Conservation (phyloP, 2,797 vertebrate genomes). For the Helarctos malayanus region DNA sequence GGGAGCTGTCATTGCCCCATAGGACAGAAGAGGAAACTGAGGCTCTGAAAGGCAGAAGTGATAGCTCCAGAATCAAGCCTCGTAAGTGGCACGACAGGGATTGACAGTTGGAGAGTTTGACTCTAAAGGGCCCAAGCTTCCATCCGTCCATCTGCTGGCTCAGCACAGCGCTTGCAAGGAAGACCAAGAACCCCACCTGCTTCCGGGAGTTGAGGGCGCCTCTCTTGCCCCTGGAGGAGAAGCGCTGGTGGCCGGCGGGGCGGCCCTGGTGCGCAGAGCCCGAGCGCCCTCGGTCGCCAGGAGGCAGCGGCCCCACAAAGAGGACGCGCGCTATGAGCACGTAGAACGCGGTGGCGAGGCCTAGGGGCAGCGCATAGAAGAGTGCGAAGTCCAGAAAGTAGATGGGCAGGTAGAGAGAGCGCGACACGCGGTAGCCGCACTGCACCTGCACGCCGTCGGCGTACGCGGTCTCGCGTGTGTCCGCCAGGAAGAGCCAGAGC, state of each 20-base stretch:
- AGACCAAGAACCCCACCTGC: conserved; percentile 89
- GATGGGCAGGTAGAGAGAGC: conserved; percentile 94
- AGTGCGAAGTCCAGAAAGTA: conserved; percentile 95
- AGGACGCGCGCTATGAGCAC: conserved; percentile 93
- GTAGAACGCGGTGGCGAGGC: conserved; percentile 92
- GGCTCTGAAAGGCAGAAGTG: not conserved
- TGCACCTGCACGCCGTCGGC: conserved; percentile 91
- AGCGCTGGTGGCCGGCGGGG: conserved; percentile 75
- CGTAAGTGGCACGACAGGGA: not conserved
- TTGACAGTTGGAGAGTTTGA: not conserved
- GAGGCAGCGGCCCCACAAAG: conserved; percentile 90
- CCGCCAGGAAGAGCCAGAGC: conserved; percentile 96
- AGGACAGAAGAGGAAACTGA: not conserved
- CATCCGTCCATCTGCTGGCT: not conserved
- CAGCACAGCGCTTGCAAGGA: accelerated
- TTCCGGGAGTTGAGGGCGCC: conserved; percentile 91
- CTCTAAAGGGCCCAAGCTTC: no score
- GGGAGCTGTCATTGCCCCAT: not conserved
- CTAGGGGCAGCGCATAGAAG: conserved; percentile 92
- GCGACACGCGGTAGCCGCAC: conserved; percentile 93
- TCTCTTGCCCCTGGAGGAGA: conserved; percentile 84
- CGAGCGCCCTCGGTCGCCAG: conserved; percentile 84
- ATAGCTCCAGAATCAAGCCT: not conserved
- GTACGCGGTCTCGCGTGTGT: conserved; percentile 91
- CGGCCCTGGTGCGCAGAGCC: conserved; percentile 86